Conservation (phyloP, 2,797 vertebrate genomes). For the Xenops minutus region DNA sequence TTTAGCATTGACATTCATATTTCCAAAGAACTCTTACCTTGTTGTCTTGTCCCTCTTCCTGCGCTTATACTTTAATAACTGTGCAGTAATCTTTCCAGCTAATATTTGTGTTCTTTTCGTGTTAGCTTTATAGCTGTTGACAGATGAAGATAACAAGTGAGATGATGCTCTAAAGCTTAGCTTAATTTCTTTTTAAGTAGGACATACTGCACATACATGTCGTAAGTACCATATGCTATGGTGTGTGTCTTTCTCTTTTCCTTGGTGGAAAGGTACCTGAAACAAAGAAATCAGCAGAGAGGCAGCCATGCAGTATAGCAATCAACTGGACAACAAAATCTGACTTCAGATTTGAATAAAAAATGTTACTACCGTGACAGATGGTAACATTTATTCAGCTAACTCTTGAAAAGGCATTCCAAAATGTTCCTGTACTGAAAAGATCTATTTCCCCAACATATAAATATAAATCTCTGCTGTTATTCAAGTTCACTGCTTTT, state of each 20-base stretch:
- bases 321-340: neutral
- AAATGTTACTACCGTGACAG: neutral
- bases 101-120: neutral
- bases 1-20: neutral
- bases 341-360: neutral
- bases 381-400: accelerated
- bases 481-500: neutral
- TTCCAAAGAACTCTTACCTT: neutral
- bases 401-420: neutral
- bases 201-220: neutral
- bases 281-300: neutral
- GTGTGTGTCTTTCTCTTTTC: neutral
- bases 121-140: neutral
- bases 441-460: neutral
- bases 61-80: neutral
- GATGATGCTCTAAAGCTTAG: neutral
- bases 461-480: neutral
- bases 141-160: neutral
- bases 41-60: neutral
- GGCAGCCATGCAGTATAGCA: neutral
- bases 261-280: neutral
- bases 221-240: neutral
- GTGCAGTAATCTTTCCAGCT: neutral
- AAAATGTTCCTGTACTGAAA: neutral
- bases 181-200: neutral